Evolutionary conservation across 2,113 vertebrate genomes (phyloP).

Genomic region (Electrona antarctica): DNA sequence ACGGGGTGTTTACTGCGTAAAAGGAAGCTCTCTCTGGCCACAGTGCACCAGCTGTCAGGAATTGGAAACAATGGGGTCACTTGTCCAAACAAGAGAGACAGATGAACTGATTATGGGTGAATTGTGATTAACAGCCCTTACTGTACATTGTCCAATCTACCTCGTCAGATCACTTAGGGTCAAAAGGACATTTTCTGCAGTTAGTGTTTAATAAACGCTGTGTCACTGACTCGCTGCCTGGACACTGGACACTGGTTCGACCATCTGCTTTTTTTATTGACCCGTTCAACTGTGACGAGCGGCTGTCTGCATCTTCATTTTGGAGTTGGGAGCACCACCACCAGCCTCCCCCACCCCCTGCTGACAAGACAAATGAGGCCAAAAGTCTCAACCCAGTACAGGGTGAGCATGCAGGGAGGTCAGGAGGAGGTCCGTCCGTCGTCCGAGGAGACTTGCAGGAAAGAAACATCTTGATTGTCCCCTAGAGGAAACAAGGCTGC

Average conservation of each 20-base stretch:
- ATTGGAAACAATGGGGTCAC: conserved; percentile 62
- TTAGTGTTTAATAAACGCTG: background rate
- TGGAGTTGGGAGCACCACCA: conserved; percentile 1
- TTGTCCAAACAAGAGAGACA: conserved; percentile 59
- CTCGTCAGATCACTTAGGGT: background rate
- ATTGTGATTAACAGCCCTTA: conserved; percentile 42
- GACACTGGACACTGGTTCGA: conserved; percentile 3
- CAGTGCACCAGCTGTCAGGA: conserved; percentile 68
- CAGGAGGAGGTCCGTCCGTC: conserved; percentile 26
- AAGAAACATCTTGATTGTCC: conserved; percentile 39
- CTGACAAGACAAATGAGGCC: conserved; percentile 70
- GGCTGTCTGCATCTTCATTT: conserved; percentile 46
- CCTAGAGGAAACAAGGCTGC: conserved; percentile 60
- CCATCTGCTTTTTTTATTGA: conserved; percentile 20
- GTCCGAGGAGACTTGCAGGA: conserved; percentile 49
- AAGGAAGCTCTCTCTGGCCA: conserved; percentile 48
- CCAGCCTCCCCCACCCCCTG: conserved; percentile 33
- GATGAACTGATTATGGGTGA: conserved; percentile 34
- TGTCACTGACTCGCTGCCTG: background rate
- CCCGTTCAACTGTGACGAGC: conserved; percentile 12
- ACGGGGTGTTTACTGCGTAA: conserved; percentile 59
- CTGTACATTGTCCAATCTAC: conserved; percentile 21
- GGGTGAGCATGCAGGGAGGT: conserved; percentile 52
- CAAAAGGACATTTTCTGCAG: conserved; percentile 6
- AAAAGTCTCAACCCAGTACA: conserved; percentile 57